Evolutionary conservation across 2,113 vertebrate genomes (phyloP), one percentile per base, ranked within the genome.

Genomic region (Odontophorus gujanensis): DNA sequence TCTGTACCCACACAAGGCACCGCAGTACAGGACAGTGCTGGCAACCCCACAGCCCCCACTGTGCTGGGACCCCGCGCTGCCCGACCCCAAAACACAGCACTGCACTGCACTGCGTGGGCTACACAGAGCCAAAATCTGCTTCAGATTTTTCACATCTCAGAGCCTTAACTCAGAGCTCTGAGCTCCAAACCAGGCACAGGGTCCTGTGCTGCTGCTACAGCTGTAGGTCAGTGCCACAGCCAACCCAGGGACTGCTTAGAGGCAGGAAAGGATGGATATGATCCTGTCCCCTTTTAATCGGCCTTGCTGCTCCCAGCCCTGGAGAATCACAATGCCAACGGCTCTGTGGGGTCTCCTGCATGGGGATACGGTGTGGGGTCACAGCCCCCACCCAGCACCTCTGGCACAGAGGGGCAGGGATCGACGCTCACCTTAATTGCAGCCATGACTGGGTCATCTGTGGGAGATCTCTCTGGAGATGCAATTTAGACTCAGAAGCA

Each of bases 191-290:
- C 59, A 65, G 92, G 91, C 94, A 89, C 86, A 85, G 93, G 89
- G 92, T 47, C 84, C 87, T 85, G 87, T 85, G 83, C 63, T 26
- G 40, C n/a, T 11, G 81, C 87, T 58, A 45, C 87, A 55, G 94
- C 42, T 91, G 63, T 87, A 91, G 92, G 92, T 96, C 95, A 96
- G 51, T 85, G 85, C 74, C 92, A 95, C 95, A 97, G 94, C 86
- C 80, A 50, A 82, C 84, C 86, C 34, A 69, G 68, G 83, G 81
- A 69, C 86, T 89, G 91, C 79, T 93, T 74, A 96, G 92, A 85
- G 84, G 62, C 67, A 84, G 40, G 51, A 11, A 69, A 63, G 85
- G 81, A 62, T 61, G 68, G 43, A 62, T 92, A 90, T 81, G 90
- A 91, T 87, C 87, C 74, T 68, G 83, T 69, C 80, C 48, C 74